Evolutionary conservation across 2,797 vertebrate species (phyloP).

Genomic region (Enteromius thamalakanensis): DNA sequence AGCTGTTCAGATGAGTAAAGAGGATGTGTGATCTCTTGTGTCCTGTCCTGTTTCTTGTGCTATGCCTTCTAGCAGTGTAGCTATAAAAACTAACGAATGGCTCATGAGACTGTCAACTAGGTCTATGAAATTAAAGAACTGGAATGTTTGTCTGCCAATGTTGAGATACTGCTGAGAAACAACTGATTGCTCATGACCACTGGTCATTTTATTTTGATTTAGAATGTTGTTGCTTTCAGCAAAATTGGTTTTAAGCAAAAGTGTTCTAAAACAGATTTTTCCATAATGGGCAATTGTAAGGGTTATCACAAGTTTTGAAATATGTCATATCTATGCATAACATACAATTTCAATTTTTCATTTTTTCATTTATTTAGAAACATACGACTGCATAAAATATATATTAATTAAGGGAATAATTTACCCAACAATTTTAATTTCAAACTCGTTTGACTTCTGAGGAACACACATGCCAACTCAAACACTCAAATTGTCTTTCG

Average conservation of each 20-base stretch:
- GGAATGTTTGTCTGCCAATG: background rate
- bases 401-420: background rate
- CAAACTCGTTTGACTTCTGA: background rate
- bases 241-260: background rate
- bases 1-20: constrained; percentile 19
- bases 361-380: background rate
- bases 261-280: background rate
- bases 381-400: background rate
- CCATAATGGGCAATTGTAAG: background rate
- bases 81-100: constrained; percentile 12
- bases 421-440: background rate
- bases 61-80: background rate
- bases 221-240: background rate
- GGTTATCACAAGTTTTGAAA: background rate
- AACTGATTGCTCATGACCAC: background rate
- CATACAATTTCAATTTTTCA: background rate
- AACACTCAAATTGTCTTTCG: background rate
- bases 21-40: constrained; percentile 6
- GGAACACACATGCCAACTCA: background rate
- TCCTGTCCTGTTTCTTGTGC: constrained; percentile 22
- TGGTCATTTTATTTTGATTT: background rate
- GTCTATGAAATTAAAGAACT: background rate
- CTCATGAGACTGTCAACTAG: constrained; percentile 18
- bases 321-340: background rate
- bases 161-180: background rate